A percentile compares a stretch with the other conserved stretches of the same genome.
These are phyloP conservation scores for Melospiza georgiana DNA, from an alignment of 2,113 vertebrate genomes.

Conservation along the genomic window DNA sequence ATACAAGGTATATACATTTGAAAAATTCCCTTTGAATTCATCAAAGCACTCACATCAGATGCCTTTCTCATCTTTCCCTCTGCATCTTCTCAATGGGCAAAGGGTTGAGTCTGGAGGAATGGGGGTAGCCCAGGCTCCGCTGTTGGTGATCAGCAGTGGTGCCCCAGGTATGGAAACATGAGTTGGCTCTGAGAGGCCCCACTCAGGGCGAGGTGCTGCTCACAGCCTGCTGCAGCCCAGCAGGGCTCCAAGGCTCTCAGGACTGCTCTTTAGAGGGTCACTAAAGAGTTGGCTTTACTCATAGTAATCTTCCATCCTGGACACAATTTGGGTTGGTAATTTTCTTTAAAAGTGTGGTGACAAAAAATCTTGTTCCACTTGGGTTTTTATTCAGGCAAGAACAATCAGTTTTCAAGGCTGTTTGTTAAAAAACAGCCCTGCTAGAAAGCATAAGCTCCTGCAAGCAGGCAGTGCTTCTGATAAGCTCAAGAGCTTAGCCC, in stretches of 20 bases:
- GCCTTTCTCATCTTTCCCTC: neutral
- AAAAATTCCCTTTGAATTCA: neutral
- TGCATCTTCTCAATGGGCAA: neutral
- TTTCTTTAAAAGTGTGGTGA: neutral
- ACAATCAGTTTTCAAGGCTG: neutral
- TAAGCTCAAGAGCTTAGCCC: neutral
- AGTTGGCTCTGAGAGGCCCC: neutral
- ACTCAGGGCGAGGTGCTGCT: neutral
- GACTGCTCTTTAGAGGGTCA: neutral
- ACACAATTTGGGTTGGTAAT: neutral
- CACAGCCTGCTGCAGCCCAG: neutral
- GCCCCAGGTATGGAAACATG: neutral
- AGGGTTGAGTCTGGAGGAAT: neutral
- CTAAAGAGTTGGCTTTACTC: neutral
- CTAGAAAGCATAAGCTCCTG: neutral
- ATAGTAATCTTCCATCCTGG: neutral
- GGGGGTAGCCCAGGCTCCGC: neutral
- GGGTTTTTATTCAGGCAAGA: neutral
- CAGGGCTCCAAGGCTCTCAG: neutral
- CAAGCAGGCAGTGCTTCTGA: neutral
- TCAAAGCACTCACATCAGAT: neutral
- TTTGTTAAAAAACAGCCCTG: neutral
- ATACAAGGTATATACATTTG: neutral
- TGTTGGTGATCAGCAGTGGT: accelerated
- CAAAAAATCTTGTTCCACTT: neutral